Percentiles rank a stretch among this genome's conserved stretches.
phyloP scores from a whole-genome alignment of 2,888 invertebrate species.

The Amorpha juglandis region DNA sequence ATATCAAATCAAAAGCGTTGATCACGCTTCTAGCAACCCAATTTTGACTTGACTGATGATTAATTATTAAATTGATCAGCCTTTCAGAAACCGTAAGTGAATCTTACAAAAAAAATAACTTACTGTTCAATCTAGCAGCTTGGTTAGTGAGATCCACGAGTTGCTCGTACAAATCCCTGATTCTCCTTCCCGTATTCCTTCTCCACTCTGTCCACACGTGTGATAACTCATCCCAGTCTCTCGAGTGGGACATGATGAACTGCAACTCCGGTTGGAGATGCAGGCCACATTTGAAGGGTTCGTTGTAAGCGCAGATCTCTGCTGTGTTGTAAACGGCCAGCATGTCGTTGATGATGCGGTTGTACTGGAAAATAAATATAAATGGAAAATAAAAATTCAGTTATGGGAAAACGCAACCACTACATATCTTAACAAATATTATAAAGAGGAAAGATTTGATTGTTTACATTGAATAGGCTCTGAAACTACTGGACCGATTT shows the following conservation, averaged over 20 bases:
- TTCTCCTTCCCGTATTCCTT: conserved; percentile 91
- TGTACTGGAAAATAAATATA: conserved; percentile 86
- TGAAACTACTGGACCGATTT: no score
- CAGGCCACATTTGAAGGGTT: conserved; percentile 92
- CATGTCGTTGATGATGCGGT: conserved; percentile 94
- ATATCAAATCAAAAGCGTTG: no score
- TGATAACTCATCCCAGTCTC: conserved; percentile 95
- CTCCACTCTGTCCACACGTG: conserved; percentile 96
- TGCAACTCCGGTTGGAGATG: conserved; percentile 91
- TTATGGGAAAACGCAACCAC: no score
- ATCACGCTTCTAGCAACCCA: no score
- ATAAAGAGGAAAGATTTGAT: no score
- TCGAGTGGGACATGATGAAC: conserved; percentile 88
- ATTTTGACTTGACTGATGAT: background rate
- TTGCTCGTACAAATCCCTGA: conserved; percentile 92
- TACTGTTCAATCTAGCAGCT: conserved; percentile 91
- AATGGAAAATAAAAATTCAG: no score
- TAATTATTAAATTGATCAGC: no score
- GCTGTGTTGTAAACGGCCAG: conserved; percentile 93
- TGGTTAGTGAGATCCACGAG: conserved; percentile 91
- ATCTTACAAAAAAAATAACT: conserved; percentile 73
- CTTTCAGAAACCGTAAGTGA: no score
- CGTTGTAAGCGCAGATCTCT: conserved; percentile 92
- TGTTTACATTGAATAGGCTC: no score
- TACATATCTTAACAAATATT: no score